Evolutionary conservation across 2,113 vertebrate genomes (phyloP).

Genomic region (Trichechus manatus): DNA sequence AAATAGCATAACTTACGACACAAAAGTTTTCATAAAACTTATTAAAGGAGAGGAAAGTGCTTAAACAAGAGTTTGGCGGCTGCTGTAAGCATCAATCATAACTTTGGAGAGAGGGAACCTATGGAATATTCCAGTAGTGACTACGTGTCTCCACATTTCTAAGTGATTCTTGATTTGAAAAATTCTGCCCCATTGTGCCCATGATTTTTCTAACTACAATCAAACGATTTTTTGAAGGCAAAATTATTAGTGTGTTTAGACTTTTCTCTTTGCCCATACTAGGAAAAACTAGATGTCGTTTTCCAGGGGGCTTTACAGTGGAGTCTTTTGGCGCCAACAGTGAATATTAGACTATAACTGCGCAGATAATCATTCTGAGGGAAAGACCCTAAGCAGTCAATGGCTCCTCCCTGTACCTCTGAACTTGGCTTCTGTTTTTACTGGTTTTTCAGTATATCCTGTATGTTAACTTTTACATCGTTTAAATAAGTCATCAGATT

Average conservation of each 20-base stretch:
- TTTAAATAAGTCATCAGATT: not conserved
- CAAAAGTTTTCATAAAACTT: not conserved
- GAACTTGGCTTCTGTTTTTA: not conserved
- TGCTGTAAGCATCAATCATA: not conserved
- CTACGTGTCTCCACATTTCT: not conserved
- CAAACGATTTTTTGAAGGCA: not conserved
- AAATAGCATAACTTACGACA: not conserved
- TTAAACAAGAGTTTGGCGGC: not conserved
- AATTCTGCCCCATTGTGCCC: not conserved
- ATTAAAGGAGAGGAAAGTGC: not conserved
- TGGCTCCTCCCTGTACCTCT: not conserved
- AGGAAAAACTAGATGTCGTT: not conserved
- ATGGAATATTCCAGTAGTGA: not conserved
- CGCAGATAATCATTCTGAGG: not conserved
- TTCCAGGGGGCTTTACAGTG: not conserved
- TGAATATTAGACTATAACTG: not conserved
- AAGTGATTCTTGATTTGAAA: not conserved
- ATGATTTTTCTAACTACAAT: not conserved
- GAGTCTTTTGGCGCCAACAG: not conserved
- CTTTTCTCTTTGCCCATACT: not conserved
- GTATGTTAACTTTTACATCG: not conserved
- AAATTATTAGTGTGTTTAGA: not conserved
- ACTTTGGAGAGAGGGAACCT: not conserved
- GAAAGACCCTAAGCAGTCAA: not conserved
- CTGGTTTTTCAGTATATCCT: not conserved